Evolutionary conservation across 2,797 vertebrate species (phyloP).

Genomic region (Pangasius krempfi): DNA sequence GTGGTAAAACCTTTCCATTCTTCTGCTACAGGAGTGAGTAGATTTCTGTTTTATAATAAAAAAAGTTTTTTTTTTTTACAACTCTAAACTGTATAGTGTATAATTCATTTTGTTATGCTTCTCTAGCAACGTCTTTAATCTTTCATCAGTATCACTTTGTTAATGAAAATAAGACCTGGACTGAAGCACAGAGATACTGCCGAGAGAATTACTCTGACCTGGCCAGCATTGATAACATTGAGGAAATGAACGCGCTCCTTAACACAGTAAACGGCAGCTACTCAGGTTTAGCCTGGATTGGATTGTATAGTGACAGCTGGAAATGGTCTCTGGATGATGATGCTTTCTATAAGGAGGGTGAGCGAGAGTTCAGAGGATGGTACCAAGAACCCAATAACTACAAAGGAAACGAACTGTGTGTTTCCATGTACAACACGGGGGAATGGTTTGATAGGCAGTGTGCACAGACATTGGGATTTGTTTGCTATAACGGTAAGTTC

Average conservation of each 20-base stretch:
- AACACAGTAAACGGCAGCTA: no score
- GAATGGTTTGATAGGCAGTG: neutral
- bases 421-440: neutral
- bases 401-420: neutral
- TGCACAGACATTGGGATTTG: neutral
- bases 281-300: no score
- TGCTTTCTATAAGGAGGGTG: slow-evolving; percentile 24
- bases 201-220: no score
- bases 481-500: slow-evolving; percentile 38
- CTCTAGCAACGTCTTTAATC: neutral
- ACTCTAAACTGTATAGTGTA: neutral
- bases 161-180: slow-evolving; percentile 39
- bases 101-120: neutral
- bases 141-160: slow-evolving; percentile 50
- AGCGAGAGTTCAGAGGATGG: slow-evolving; percentile 12
- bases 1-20: neutral
- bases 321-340: slow-evolving; percentile 49
- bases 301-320: slow-evolving; percentile 39
- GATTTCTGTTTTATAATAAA: neutral
- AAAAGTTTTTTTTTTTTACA: no score
- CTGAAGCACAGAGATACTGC: no score
- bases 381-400: neutral
- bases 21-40: slow-evolving; percentile 37
- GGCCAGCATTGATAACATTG: no score
- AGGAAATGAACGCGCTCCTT: no score